These are phyloP conservation scores for Cheumatopsyche charites DNA, from an alignment of 1,140 invertebrate genomes.

Conservation along the genomic window DNA sequence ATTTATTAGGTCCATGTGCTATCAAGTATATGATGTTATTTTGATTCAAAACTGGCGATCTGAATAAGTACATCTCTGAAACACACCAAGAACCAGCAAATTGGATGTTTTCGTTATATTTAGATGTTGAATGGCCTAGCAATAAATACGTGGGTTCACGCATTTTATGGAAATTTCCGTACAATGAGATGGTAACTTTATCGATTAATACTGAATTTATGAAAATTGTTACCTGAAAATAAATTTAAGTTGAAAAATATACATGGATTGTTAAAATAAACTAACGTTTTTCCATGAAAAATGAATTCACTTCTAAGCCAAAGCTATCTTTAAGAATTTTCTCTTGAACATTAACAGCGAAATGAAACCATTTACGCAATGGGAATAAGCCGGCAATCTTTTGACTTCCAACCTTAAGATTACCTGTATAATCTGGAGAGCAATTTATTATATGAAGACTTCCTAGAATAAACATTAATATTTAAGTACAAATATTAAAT, in stretches of 20 bases:
- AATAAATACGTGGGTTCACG: constrained; percentile 57
- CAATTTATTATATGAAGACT: constrained; percentile 61
- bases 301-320: constrained; percentile 61
- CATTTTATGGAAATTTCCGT: constrained; percentile 62
- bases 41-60: constrained; percentile 50
- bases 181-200: constrained; percentile 55
- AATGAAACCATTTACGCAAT: constrained; percentile 64
- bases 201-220: constrained; percentile 59
- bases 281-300: not conserved
- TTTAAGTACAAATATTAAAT: not conserved
- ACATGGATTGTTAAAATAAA: not conserved
- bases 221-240: constrained; percentile 58
- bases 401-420: constrained; percentile 63
- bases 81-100: constrained; percentile 49
- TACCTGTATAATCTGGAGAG: constrained; percentile 62
- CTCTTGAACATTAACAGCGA: constrained; percentile 68
- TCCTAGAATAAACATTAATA: constrained; percentile 56
- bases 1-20: constrained; percentile 52
- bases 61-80: constrained; percentile 51
- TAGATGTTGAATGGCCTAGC: constrained; percentile 54
- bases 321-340: constrained; percentile 64
- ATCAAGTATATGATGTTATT: constrained; percentile 54
- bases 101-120: constrained; percentile 9
- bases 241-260: not conserved
- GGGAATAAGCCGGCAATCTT: constrained; percentile 60